These are phyloP conservation scores for Peromyscus eremicus DNA, from an alignment of 2,797 vertebrate genomes.

Conservation along the genomic window DNA sequence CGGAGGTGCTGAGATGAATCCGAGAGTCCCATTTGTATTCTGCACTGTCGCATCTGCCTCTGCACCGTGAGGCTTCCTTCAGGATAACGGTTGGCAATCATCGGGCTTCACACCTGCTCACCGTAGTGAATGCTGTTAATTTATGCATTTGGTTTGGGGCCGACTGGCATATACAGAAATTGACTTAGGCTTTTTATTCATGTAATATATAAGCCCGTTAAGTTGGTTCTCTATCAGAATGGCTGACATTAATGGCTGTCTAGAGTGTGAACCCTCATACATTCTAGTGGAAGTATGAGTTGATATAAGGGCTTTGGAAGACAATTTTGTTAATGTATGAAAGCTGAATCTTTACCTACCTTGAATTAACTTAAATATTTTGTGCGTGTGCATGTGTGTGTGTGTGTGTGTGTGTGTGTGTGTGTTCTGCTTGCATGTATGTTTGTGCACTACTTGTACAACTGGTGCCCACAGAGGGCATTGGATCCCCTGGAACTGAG, in stretches of 20 bases:
- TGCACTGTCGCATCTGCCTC: not conserved
- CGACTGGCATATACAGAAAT: conserved; percentile 34
- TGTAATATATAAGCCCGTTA: not conserved
- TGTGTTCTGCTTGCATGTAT: not conserved
- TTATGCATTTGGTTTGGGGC: conserved; percentile 39
- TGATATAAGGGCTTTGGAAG: not conserved
- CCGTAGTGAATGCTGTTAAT: not conserved
- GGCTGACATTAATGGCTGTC: not conserved
- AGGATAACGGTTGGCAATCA: not conserved
- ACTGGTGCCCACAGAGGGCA: not conserved
- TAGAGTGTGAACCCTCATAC: not conserved
- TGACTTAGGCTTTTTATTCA: conserved; percentile 46
- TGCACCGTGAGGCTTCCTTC: not conserved
- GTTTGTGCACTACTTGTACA: not conserved
- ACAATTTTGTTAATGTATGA: conserved; percentile 17
- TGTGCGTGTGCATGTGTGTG: not conserved
- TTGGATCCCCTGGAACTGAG: not conserved
- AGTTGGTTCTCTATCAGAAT: not conserved
- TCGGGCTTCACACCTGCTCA: not conserved
- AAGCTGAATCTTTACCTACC: not conserved
- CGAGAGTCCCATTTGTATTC: conserved; percentile 4
- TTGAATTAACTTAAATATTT: not conserved
- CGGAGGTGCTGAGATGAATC: conserved; percentile 44
- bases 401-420: not conserved
- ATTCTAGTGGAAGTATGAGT: not conserved